Evolutionary conservation across 2,888 invertebrate genomes (phyloP), one percentile per base, ranked within the genome.

Genomic region (Megamerina dolium): DNA sequence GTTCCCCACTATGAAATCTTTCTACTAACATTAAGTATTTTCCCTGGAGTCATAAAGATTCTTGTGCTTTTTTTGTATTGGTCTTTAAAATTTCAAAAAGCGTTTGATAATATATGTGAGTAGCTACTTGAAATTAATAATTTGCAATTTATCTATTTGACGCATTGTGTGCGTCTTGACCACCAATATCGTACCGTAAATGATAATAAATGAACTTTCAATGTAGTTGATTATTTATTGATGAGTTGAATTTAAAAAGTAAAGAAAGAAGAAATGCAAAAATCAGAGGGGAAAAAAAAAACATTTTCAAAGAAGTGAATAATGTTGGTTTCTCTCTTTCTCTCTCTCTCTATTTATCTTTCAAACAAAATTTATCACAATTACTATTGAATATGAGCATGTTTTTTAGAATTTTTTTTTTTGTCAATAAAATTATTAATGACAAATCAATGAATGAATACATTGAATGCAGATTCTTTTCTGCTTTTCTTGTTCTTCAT

Each of bases 371-470:
- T 61, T 62, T 58, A 61, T 63, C 60, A 61, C 59, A 61, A 62
- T 61, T 63, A 60, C 60, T 56, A 61, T 54, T 51, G 61, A 59
- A 56, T 52, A 54, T 57, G 61, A 60, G 18, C 21, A 35, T 20
- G 16, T 29, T 21, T 27, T 13, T 20, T 16, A 14, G 20, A 17
- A 27, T n/a, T n/a, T n/a, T n/a, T n/a, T n/a, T n/a, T 6, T 12
- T 37, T 37, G 17, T 37, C 31, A 32, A 33, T 32, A n/a, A n/a
- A n/a, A 57, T 63, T 61, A 64, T 64, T 64, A 63, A 64, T 64
- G 63, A 54, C 61, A 62, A 66, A 56, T 66, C 63, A 66, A 64
- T 64, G 66, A 66, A 58, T 62, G 54, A n/a, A n/a, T n/a, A n/a
- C 52, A 50, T 46, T 57, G 59, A 52, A 41, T 44, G 35, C 46